These are phyloP conservation scores for Acanthornis magna DNA, from an alignment of 2,797 vertebrate species.

Conservation along the genomic window DNA sequence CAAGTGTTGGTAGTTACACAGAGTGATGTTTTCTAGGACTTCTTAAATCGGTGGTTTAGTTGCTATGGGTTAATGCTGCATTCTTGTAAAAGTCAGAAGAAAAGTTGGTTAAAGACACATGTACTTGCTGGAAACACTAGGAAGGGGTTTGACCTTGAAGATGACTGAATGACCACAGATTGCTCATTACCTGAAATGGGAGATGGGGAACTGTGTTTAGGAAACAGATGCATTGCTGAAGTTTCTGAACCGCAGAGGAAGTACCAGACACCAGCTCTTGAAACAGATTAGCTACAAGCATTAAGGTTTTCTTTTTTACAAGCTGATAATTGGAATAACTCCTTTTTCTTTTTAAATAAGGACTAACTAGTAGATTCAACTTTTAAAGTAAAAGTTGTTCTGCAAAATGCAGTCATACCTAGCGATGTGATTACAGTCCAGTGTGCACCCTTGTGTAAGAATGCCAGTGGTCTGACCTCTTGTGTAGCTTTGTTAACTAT, in stretches of 20 bases:
- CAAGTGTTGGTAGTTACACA: background rate
- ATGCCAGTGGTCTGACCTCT: background rate
- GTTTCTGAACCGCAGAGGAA: background rate
- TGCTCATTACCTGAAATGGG: background rate
- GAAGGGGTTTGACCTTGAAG: background rate
- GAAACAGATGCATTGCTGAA: background rate
- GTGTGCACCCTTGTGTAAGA: background rate
- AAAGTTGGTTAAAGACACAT: background rate
- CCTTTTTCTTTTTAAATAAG: background rate
- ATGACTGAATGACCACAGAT: background rate
- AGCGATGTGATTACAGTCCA: background rate
- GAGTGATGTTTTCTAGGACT: background rate
- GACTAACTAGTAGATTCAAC: background rate
- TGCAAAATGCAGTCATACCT: background rate
- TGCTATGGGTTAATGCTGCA: background rate
- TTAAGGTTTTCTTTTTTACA: background rate
- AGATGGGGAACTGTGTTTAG: background rate
- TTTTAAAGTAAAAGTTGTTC: background rate
- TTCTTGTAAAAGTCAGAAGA: background rate
- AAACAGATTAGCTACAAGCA: background rate
- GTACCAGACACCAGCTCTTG: background rate
- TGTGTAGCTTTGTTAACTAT: background rate
- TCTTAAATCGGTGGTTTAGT: background rate
- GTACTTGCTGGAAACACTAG: background rate
- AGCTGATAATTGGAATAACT: background rate